These are phyloP conservation scores for Oegoconia quadripuncta DNA, from an alignment of 2,888 invertebrate species.

Conservation along the genomic window DNA sequence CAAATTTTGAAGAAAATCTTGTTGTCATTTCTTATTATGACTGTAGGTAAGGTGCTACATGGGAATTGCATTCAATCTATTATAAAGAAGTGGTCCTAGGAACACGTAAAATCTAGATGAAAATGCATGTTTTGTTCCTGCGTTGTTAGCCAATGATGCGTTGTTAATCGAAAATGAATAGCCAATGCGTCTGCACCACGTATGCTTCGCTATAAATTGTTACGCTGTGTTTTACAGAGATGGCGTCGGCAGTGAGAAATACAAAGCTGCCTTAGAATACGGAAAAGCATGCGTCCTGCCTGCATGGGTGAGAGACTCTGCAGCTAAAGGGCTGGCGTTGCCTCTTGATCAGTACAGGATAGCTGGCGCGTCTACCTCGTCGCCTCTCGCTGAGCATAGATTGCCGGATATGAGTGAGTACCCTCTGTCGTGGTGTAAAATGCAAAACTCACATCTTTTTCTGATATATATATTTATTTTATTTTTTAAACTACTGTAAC, in stretches of 20 bases:
- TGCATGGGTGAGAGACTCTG: constrained; percentile 90
- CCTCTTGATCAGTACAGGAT: constrained; percentile 80
- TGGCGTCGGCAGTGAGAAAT: constrained; percentile 85
- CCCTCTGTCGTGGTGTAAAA: background rate
- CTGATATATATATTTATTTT: too few relatives aligned
- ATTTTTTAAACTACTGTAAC: too few relatives aligned
- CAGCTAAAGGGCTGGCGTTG: constrained; percentile 83
- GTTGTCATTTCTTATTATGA: too few relatives aligned
- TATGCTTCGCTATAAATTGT: background rate
- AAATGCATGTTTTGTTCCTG: too few relatives aligned
- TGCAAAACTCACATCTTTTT: too few relatives aligned
- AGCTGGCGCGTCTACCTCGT: constrained; percentile 82
- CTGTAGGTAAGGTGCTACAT: too few relatives aligned
- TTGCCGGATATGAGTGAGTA: constrained; percentile 71
- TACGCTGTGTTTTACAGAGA: constrained; percentile 52
- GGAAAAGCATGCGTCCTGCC: constrained; percentile 83
- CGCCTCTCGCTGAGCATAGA: constrained; percentile 80
- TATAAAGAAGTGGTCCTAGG: too few relatives aligned
- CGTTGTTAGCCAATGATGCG: too few relatives aligned
- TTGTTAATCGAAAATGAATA: background rate
- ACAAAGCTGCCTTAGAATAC: constrained; percentile 77
- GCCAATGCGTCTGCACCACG: background rate
- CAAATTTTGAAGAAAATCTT: too few relatives aligned
- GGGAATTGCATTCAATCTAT: too few relatives aligned
- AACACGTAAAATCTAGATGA: too few relatives aligned